Percentiles rank a stretch among this genome's conserved stretches.
These are phyloP conservation scores for Leptarthrus brevirostris DNA, from an alignment of 2,888 invertebrate species.

Conservation along the genomic window DNA sequence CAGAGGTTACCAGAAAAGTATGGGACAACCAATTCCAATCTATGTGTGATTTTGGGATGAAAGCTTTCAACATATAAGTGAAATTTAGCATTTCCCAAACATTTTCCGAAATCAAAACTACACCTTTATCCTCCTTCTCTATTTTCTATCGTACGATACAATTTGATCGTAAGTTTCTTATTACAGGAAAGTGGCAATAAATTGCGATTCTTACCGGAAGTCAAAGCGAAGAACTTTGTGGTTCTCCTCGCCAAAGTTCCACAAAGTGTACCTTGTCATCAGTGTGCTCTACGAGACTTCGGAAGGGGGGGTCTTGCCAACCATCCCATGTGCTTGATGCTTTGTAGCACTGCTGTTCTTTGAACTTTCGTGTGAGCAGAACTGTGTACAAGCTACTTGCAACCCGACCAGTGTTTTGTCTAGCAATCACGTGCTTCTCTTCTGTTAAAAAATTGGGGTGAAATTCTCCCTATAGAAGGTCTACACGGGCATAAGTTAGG, in stretches of 20 bases:
- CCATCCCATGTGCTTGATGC: too few relatives aligned
- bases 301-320: too few relatives aligned
- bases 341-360: neutral
- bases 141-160: conserved; percentile 5
- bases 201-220: conserved; percentile 39
- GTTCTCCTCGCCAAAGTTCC: neutral
- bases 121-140: too few relatives aligned
- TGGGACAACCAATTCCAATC: too few relatives aligned
- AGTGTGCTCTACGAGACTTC: neutral
- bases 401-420: conserved; percentile 31
- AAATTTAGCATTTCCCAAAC: too few relatives aligned
- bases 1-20: too few relatives aligned
- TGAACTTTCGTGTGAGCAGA: neutral
- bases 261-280: neutral
- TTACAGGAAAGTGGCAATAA: conserved; percentile 47
- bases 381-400: neutral
- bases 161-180: conserved; percentile 36
- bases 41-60: too few relatives aligned
- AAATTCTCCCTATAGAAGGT: neutral
- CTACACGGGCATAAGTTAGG: neutral
- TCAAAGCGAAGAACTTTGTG: conserved; percentile 24
- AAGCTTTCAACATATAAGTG: conserved; percentile 13
- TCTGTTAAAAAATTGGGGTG: neutral
- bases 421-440: conserved; percentile 37
- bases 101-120: too few relatives aligned